phyloP scores from a whole-genome alignment of 1,140 invertebrate genomes.

The Meloidogyne floridensis region DNA sequence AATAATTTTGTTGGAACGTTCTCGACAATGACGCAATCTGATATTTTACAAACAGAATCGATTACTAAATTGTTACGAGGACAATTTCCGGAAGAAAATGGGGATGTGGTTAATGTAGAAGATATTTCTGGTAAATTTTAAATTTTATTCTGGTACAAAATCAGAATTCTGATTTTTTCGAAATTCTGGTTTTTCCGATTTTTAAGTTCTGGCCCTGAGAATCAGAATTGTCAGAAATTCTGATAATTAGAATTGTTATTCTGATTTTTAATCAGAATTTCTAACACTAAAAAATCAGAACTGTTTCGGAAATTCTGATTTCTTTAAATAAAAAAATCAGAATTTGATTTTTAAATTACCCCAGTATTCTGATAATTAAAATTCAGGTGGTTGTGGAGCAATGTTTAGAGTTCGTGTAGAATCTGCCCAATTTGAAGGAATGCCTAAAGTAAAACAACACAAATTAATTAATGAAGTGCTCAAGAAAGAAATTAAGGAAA shows the following conservation, averaged over 20 bases:
- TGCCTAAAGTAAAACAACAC: conserved; percentile 44
- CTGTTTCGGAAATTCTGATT: no score
- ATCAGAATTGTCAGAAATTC: no score
- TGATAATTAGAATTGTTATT: background rate
- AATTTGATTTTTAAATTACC: background rate
- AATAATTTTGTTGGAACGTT: no score
- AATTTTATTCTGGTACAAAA: background rate
- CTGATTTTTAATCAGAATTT: no score
- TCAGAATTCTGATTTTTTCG: no score
- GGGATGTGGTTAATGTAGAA: conserved; percentile 16
- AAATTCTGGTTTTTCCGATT: no score
- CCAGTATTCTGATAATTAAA: background rate
- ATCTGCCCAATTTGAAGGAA: conserved; percentile 44
- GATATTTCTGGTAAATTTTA: conserved; percentile 26
- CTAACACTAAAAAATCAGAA: no score
- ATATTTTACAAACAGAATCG: background rate
- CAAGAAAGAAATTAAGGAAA: conserved; percentile 44
- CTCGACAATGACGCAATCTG: background rate
- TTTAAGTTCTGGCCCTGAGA: no score
- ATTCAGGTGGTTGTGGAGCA: conserved; percentile 49
- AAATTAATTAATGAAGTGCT: conserved; percentile 41
- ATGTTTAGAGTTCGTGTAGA: conserved; percentile 49
- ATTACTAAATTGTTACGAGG: background rate
- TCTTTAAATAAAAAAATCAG: no score
- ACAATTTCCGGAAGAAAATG: background rate